phyloP scores from a whole-genome alignment of 2,888 invertebrate species.

The Disparrhopalites patrizii region DNA sequence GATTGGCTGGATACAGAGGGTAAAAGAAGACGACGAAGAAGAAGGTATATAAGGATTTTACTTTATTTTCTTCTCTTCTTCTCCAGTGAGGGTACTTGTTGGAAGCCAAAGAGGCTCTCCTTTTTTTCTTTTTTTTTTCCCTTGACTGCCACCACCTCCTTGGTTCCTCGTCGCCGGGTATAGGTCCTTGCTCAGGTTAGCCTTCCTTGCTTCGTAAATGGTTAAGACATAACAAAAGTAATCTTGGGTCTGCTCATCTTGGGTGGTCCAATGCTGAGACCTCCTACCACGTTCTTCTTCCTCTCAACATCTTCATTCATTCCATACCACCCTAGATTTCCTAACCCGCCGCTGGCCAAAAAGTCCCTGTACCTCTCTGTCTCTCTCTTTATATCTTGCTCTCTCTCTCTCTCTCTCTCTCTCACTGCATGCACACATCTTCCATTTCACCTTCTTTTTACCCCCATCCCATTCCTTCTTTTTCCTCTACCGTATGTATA shows the following conservation, averaged over 20 bases:
- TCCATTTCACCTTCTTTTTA: too few species aligned
- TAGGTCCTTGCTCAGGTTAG: constrained; percentile 15
- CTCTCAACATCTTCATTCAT: constrained; percentile 48
- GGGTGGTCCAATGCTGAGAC: constrained; percentile 48
- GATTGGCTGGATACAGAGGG: constrained; percentile 6
- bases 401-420: too few species aligned
- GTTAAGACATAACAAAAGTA: constrained; percentile 48
- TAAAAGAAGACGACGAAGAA: too few species aligned
- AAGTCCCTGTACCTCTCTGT: constrained; percentile 19
- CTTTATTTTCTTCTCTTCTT: neutral
- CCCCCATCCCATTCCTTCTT: too few species aligned
- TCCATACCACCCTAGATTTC: constrained; percentile 47
- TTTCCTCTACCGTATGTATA: neutral
- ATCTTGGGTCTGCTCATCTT: constrained; percentile 44
- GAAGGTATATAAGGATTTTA: neutral
- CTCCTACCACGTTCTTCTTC: constrained; percentile 48
- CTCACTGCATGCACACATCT: neutral
- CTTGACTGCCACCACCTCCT: constrained; percentile 25
- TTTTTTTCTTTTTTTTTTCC: too few species aligned
- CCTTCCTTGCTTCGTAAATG: constrained; percentile 31
- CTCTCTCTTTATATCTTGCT: too few species aligned
- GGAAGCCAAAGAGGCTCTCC: constrained; percentile 24
- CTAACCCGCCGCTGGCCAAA: constrained; percentile 24
- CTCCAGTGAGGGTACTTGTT: constrained; percentile 15
- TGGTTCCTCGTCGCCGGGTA: constrained; percentile 22